Conservation (phyloP, 2,888 invertebrate genomes). For the Xylocampa areola region DNA sequence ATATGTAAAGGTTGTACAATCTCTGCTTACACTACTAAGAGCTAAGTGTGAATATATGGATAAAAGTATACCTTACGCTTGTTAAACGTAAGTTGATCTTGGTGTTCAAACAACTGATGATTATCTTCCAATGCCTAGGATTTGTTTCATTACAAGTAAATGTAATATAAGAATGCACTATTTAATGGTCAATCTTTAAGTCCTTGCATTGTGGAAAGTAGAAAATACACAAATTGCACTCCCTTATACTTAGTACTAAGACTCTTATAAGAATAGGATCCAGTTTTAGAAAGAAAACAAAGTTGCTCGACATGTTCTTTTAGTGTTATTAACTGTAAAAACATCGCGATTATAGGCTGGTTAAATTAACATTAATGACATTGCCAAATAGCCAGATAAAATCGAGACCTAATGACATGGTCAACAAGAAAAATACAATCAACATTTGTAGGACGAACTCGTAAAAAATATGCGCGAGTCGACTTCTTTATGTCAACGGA, state of each 20-base stretch:
- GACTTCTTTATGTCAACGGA: constrained; percentile 12
- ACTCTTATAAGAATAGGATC: neutral
- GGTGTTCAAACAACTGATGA: constrained; percentile 17
- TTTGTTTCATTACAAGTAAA: constrained; percentile 29
- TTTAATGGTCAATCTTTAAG: constrained; percentile 17
- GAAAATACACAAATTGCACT: neutral
- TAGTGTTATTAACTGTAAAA: neutral
- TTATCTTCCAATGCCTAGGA: constrained; percentile 18
- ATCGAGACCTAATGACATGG: neutral
- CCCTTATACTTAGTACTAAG: neutral
- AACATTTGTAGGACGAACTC: constrained; percentile 4
- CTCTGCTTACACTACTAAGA: neutral
- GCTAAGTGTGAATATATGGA: neutral
- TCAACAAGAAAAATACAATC: constrained; percentile 13
- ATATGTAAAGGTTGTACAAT: neutral
- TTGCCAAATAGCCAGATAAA: neutral
- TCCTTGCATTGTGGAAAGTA: constrained; percentile 20
- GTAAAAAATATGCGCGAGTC: constrained; percentile 23
- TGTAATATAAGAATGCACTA: constrained; percentile 32
- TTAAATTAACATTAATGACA: neutral
- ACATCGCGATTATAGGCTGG: neutral
- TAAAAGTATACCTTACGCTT: constrained; percentile 1
- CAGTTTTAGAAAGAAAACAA: neutral
- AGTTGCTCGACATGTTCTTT: neutral
- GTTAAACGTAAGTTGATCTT: constrained; percentile 25